Evolutionary conservation across 2,113 vertebrate species (phyloP).

Genomic region (Collichthys lucidus): DNA sequence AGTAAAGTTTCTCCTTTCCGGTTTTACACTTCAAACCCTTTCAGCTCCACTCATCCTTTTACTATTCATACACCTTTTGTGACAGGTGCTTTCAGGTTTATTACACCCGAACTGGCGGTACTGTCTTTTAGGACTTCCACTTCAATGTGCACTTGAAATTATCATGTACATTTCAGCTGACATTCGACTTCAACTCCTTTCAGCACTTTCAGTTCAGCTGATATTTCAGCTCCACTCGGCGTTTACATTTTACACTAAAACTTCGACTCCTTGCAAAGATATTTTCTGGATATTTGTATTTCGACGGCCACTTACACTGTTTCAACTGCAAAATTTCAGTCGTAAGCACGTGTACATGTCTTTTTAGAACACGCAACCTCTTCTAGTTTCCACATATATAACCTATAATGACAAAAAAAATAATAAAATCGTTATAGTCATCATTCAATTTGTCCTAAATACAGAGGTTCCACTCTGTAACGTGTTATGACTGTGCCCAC

Average conservation of each 20-base stretch:
- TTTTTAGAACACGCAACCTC: background rate
- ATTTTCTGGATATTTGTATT: background rate
- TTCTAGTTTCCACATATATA: too few species aligned
- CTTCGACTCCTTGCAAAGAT: background rate
- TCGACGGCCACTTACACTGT: background rate
- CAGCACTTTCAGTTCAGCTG: too few species aligned
- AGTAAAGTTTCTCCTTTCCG: background rate
- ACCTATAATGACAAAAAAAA: background rate
- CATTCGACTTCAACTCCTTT: background rate
- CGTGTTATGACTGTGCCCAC: slow-evolving; percentile 31
- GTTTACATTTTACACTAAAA: background rate
- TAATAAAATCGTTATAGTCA: slow-evolving; percentile 16
- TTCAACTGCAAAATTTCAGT: background rate
- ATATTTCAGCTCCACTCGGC: background rate
- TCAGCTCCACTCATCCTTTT: background rate
- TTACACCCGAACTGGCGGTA: background rate
- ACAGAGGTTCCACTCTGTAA: slow-evolving; percentile 15
- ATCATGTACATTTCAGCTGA: background rate
- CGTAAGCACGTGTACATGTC: background rate
- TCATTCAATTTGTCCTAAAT: slow-evolving; percentile 16
- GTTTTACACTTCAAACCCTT: background rate
- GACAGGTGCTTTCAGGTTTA: background rate
- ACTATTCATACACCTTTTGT: background rate
- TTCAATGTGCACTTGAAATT: background rate
- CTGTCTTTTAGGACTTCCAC: background rate